A percentile compares a stretch with the other conserved stretches of the same genome.
These are phyloP conservation scores for Dromiciops gliroides DNA, from an alignment of 2,113 vertebrate genomes.

Conservation along the genomic window DNA sequence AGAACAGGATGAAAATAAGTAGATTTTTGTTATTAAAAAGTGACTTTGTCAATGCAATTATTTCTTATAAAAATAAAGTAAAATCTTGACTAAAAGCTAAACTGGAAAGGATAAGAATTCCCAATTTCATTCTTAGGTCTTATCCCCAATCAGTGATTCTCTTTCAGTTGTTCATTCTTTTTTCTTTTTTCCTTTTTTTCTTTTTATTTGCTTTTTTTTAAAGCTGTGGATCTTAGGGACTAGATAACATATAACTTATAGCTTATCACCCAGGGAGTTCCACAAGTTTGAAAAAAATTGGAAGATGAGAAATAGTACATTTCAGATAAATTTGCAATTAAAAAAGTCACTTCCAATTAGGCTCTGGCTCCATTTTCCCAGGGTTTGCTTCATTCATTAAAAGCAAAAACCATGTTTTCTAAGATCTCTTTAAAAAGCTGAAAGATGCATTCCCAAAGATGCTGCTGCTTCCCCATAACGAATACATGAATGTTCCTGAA, in stretches of 20 bases:
- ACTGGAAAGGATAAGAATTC: constrained; percentile 13
- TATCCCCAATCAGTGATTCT: constrained; percentile 18
- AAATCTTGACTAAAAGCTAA: constrained; percentile 30
- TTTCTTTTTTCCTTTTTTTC: constrained; percentile 19
- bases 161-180: background rate
- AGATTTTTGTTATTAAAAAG: constrained; percentile 32
- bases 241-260: constrained; percentile 54
- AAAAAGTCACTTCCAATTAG: constrained; percentile 41
- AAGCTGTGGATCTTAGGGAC: constrained; percentile 1
- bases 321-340: constrained; percentile 65
- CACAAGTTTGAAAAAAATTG: constrained; percentile 64
- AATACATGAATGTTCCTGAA: constrained; percentile 56
- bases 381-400: constrained; percentile 63
- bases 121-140: constrained; percentile 33
- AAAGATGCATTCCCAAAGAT: constrained; percentile 50
- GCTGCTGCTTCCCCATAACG: constrained; percentile 47
- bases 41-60: constrained; percentile 29
- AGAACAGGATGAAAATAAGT: constrained; percentile 16
- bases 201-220: constrained; percentile 63
- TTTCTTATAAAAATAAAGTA: constrained; percentile 54
- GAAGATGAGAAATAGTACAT: constrained; percentile 59
- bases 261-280: constrained; percentile 61
- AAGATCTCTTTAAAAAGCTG: constrained; percentile 13
- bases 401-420: constrained; percentile 25
- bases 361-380: constrained; percentile 48